Conservation (phyloP, 2,113 vertebrate species). For the Physeter macrocephalus region DNA sequence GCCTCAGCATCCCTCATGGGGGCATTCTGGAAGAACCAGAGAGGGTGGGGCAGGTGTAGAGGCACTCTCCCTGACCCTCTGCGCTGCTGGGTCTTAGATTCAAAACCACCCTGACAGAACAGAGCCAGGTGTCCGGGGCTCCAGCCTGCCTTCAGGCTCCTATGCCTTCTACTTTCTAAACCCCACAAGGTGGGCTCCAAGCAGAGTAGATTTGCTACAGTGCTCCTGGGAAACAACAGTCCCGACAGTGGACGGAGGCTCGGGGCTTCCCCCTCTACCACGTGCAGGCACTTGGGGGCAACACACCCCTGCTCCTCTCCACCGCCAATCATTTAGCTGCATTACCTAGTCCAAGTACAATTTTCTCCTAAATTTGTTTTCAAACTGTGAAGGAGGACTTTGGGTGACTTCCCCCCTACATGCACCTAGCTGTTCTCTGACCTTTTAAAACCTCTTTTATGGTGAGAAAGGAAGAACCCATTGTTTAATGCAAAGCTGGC, state of each 20-base stretch:
- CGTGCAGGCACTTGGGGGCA: accelerated
- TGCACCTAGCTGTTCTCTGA: not conserved
- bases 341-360: no score
- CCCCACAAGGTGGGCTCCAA: not conserved
- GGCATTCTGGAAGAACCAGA: not conserved
- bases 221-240: not conserved
- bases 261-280: accelerated
- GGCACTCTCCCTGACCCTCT: not conserved
- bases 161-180: not conserved
- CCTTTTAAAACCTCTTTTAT: conserved; percentile 20
- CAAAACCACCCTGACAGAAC: not conserved
- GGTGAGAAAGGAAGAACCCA: not conserved
- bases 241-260: not conserved
- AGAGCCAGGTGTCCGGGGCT: accelerated
- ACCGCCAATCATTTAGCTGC: not conserved
- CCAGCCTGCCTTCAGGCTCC: not conserved
- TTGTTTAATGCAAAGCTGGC: conserved; percentile 26
- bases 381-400: not conserved
- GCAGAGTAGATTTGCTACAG: not conserved
- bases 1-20: not conserved
- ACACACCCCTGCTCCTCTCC: accelerated
- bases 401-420: not conserved
- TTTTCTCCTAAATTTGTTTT: not conserved
- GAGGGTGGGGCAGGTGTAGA: not conserved
- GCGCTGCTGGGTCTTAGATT: accelerated